phyloP scores from a whole-genome alignment of 2,113 vertebrate species.

The Scomber scombrus region DNA sequence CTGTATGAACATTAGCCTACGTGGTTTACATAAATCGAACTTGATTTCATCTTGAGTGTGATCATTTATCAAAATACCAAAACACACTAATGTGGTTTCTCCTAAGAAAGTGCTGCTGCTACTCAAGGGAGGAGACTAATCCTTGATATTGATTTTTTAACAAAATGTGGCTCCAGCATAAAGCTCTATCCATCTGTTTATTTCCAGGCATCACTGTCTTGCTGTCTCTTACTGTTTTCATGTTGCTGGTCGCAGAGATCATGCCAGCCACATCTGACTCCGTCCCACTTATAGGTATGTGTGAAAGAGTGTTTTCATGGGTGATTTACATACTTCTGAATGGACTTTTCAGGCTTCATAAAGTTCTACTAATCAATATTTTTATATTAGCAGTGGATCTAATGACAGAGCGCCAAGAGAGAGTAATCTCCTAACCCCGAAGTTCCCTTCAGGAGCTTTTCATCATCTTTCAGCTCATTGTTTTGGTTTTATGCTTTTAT shows the following conservation, averaged over 20 bases:
- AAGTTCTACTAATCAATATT: too few relatives aligned
- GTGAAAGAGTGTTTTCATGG: neutral
- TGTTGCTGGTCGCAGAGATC: slow-evolving; percentile 83
- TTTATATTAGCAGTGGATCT: too few relatives aligned
- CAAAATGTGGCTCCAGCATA: slow-evolving; percentile 26
- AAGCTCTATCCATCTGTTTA: slow-evolving; percentile 41
- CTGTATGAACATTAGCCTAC: slow-evolving; percentile 7
- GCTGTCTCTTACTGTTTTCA: slow-evolving; percentile 84
- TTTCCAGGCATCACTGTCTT: slow-evolving; percentile 82
- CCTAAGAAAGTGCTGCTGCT: neutral
- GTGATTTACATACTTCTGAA: neutral
- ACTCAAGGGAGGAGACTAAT: slow-evolving; percentile 17
- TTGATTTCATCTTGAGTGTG: slow-evolving; percentile 37
- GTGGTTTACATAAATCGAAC: slow-evolving; percentile 71
- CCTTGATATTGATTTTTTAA: slow-evolving; percentile 11
- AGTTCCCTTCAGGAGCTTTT: too few relatives aligned
- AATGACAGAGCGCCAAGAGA: too few relatives aligned
- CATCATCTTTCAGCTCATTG: neutral
- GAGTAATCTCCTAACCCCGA: too few relatives aligned
- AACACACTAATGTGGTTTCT: slow-evolving; percentile 28
- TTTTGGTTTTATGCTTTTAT: neutral
- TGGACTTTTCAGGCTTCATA: too few relatives aligned
- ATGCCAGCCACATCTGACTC: slow-evolving; percentile 86
- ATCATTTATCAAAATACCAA: slow-evolving; percentile 60
- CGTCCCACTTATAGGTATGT: slow-evolving; percentile 84